Conservation (phyloP, 1,140 invertebrate genomes). For the Leptopilina clavipes region DNA sequence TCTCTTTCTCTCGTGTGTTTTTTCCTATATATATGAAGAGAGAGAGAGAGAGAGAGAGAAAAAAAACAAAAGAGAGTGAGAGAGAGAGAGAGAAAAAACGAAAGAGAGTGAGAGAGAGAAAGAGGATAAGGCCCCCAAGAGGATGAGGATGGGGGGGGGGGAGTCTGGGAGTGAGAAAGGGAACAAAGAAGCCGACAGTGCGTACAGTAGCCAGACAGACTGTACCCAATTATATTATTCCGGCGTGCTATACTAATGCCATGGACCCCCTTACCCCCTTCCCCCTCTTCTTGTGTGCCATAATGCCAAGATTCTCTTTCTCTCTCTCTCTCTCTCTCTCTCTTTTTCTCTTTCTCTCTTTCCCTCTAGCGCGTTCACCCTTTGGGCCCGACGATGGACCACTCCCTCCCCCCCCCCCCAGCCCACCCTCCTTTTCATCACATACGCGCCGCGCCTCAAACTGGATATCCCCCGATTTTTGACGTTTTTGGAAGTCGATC, state of each 20-base stretch:
- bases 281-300: conserved; percentile 35
- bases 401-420: not conserved
- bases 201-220: conserved; percentile 69
- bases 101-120: not conserved
- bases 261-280: conserved; percentile 27
- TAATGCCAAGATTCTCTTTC: conserved; percentile 29
- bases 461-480: not conserved
- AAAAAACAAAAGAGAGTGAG: not conserved
- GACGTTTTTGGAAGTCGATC: conserved; percentile 33
- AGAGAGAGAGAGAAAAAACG: not conserved
- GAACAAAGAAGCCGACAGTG: conserved; percentile 65
- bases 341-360: conserved; percentile 14
- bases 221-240: conserved; percentile 75
- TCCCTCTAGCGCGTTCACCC: not conserved
- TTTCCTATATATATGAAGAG: too few species aligned
- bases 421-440: not conserved
- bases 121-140: conserved; percentile 14
- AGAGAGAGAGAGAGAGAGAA: conserved; percentile 36
- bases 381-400: not conserved
- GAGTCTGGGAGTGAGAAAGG: conserved; percentile 44
- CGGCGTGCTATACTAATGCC: conserved; percentile 70
- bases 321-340: not conserved
- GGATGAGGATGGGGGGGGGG: conserved; percentile 42
- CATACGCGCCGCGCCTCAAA: conserved; percentile 10
- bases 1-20: not conserved